phyloP scores from a whole-genome alignment of 30 jellyfish, hydroid and myxozoan species.

The Aurelia aurita region DNA sequence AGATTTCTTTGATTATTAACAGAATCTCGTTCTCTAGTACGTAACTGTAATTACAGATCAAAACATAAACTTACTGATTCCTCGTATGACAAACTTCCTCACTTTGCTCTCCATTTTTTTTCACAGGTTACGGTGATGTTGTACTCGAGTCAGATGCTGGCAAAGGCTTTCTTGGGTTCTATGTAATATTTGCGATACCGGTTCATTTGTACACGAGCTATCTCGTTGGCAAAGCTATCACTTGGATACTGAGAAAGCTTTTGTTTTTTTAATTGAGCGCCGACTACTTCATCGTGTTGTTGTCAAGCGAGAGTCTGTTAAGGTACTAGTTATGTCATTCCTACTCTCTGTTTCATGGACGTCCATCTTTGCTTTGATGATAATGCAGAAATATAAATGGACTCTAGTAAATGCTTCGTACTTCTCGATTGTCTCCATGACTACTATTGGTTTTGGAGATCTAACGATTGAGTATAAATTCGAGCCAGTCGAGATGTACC shows the following conservation, averaged over 20 bases:
- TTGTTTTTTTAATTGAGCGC: conserved; percentile 7
- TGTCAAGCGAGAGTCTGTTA: background rate
- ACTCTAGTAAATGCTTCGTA: conserved; percentile 2
- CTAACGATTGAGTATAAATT: background rate
- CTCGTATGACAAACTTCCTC: background rate
- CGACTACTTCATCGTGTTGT: conserved; percentile 4
- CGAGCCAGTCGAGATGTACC: background rate
- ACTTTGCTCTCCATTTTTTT: background rate
- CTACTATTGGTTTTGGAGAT: conserved; percentile 47
- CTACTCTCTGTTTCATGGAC: conserved; percentile 12
- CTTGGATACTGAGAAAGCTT: background rate
- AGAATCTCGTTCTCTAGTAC: too few relatives aligned
- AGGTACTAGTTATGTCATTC: conserved; percentile 10
- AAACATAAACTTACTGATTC: background rate
- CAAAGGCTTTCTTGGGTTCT: conserved; percentile 9
- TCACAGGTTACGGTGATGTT: conserved; percentile 43
- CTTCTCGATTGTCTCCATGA: conserved; percentile 43
- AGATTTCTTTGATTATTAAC: too few relatives aligned
- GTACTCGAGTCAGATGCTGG: conserved; percentile 42
- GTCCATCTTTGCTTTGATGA: background rate
- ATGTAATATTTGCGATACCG: conserved; percentile 37
- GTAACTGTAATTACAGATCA: too few relatives aligned
- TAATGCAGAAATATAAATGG: conserved; percentile 11
- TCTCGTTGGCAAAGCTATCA: conserved; percentile 33
- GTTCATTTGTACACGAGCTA: conserved; percentile 50